Percentiles rank a stretch among this genome's conserved stretches.
phyloP scores from a whole-genome alignment of 92 coral and sea anemone species.

The Siderastrea siderea region DNA sequence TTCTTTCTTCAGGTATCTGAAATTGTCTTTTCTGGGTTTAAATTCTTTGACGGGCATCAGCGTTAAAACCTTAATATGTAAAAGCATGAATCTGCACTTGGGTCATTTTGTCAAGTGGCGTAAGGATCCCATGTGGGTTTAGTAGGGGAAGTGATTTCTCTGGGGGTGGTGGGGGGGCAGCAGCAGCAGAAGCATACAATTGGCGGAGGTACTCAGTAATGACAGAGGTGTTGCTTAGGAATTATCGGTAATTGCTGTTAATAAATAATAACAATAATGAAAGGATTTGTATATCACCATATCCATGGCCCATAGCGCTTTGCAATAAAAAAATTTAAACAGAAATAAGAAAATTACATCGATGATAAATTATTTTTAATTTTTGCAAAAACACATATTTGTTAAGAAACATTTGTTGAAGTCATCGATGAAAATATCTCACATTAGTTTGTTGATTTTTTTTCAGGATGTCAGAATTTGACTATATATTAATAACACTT shows the following conservation, averaged over 20 bases:
- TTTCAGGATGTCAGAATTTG: slow-evolving; percentile 6
- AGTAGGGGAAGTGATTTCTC: too few species aligned
- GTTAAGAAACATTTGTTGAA: slow-evolving; percentile 25
- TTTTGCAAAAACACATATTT: slow-evolving; percentile 20
- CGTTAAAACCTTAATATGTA: too few species aligned
- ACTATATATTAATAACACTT: slow-evolving; percentile 22
- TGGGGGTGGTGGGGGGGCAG: too few species aligned
- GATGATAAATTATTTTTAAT: neutral
- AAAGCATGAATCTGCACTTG: too few species aligned
- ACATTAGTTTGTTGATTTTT: slow-evolving; percentile 14
- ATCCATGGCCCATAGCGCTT: too few species aligned
- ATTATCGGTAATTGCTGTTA: slow-evolving; percentile 1
- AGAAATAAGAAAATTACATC: too few species aligned
- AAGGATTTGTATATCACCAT: too few species aligned
- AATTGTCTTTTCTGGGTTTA: neutral
- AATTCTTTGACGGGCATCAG: slow-evolving; percentile 20
- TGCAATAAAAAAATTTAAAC: too few species aligned
- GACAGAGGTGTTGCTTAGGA: slow-evolving; percentile 17
- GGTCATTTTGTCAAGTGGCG: too few species aligned
- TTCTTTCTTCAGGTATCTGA: slow-evolving; percentile 10
- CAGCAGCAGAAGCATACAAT: too few species aligned
- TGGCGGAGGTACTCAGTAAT: neutral
- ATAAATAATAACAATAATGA: too few species aligned
- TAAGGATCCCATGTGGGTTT: too few species aligned
- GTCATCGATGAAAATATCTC: slow-evolving; percentile 37